phyloP scores from a whole-genome alignment of 2,113 vertebrate species.

The Caranx melampygus region DNA sequence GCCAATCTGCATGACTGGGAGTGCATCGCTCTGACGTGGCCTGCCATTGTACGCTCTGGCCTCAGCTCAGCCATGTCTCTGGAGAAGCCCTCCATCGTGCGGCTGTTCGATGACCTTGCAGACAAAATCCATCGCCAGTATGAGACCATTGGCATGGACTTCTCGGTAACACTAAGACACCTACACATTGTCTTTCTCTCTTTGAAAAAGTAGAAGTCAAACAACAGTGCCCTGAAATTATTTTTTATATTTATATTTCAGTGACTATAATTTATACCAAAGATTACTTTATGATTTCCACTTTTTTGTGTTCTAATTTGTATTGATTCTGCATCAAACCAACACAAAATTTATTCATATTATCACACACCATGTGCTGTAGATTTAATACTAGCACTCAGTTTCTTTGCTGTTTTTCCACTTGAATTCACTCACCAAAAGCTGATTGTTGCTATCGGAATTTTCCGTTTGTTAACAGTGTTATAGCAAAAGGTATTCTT shows the following conservation, averaged over 20 bases:
- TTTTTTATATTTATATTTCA: too few relatives aligned
- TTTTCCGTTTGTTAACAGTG: background rate
- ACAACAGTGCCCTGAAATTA: too few relatives aligned
- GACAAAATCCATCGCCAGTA: slow-evolving; percentile 98
- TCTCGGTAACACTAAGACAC: slow-evolving; percentile 81
- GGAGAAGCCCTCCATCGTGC: slow-evolving; percentile 96
- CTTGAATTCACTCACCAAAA: background rate
- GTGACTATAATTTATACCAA: too few relatives aligned
- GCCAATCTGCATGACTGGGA: slow-evolving; percentile 98
- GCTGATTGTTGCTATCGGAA: background rate
- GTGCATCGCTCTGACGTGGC: slow-evolving; percentile 95
- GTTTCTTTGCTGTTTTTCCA: background rate
- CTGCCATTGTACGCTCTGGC: slow-evolving; percentile 92
- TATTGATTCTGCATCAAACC: too few relatives aligned
- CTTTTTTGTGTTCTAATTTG: too few relatives aligned
- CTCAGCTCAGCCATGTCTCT: slow-evolving; percentile 96
- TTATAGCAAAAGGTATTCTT: background rate
- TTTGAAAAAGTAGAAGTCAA: background rate
- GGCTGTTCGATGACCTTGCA: slow-evolving; percentile 95
- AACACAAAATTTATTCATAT: background rate
- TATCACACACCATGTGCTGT: background rate
- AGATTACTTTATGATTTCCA: too few relatives aligned
- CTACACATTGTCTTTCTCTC: background rate
- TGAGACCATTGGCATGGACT: slow-evolving; percentile 95
- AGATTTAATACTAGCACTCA: too few relatives aligned